Base-by-base conservation (phyloP, 2,888 invertebrate species). In the Caenorhabditis virilis region DNA sequence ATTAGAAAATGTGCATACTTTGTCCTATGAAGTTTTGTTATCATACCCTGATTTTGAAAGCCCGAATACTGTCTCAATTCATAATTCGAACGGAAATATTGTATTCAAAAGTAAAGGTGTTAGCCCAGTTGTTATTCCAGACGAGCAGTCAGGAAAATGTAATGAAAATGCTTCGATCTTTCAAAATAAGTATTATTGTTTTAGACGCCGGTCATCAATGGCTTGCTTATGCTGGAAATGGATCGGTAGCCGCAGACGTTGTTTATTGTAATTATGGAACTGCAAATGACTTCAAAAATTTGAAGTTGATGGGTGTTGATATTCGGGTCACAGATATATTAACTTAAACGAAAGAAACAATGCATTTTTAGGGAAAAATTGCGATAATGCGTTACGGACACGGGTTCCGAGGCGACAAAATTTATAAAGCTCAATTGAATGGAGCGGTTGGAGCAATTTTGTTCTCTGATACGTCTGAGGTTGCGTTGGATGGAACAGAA, bases 351-450 rank as follows among this genome's bases (percentile, higher is more conserved):
- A 22, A 11, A 16, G n/a, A 33, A 36, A 16, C 6, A 11, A 25
- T 42, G 13, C 9, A 25, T 16, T 41, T 86, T 22, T 76, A 76
- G 13, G 86, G 85, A 0, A 84, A 83, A 46, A 86, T 87, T 33
- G 85, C 85, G 11, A 78, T 87, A 41, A 85, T 86, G 26, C 81
- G 86, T 64, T 87, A 87, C 69, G 87, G 87, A 25, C 83, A 84
- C 46, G 84, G 85, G 22, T 87, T 79, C 77, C 78, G 82, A 25
- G 78, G 86, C 22, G 85, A 85, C 15, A 85, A 85, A 62, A 86
- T 86, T 2, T 56, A 71, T 22, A 52, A 63, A 23, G 82, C 83
- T 4, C 72, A 77, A 30, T 13, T 54, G 7, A 38, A 66, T 27
- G 82, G 83, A 16, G 82, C 81, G 3, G 59, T 78, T 4, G 87